Evolutionary conservation across 1,140 invertebrate species (phyloP).

Genomic region (Euura saliciscinereae): DNA sequence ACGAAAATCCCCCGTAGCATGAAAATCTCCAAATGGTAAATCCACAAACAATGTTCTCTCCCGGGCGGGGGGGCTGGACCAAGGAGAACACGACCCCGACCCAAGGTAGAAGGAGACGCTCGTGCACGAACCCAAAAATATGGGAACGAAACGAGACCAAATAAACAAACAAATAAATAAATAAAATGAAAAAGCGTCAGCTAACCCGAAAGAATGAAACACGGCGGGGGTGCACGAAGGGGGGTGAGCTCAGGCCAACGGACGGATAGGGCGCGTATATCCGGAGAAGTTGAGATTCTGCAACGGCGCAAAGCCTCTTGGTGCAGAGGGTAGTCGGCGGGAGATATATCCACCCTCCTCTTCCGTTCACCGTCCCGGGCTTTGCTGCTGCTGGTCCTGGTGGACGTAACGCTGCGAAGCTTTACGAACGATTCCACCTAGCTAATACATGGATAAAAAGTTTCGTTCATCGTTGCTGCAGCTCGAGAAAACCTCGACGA

Average conservation of each 20-base stretch:
- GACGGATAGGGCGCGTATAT: not conserved
- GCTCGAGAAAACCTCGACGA: too few relatives aligned
- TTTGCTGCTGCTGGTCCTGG: not conserved
- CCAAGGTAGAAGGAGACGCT: not conserved
- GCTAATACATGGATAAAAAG: too few relatives aligned
- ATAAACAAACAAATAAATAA: not conserved
- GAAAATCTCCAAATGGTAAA: slow-evolving; percentile 7
- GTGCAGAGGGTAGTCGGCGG: not conserved
- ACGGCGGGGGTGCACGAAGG: not conserved
- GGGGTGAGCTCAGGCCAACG: not conserved
- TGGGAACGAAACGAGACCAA: too few relatives aligned
- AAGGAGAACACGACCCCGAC: not conserved
- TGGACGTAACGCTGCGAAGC: not conserved
- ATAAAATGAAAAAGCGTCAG: not conserved
- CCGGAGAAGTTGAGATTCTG: not conserved
- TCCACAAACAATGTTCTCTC: not conserved
- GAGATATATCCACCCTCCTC: too few relatives aligned
- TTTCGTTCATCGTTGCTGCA: too few relatives aligned
- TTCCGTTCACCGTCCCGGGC: not conserved
- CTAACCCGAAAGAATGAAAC: not conserved
- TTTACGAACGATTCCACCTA: not conserved
- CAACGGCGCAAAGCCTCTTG: not conserved
- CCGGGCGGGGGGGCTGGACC: not conserved
- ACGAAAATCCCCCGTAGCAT: not conserved
- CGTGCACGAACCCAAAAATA: not conserved